Base-by-base conservation (phyloP, 2,797 vertebrate genomes). In the Mormyrus proboscirostris region DNA sequence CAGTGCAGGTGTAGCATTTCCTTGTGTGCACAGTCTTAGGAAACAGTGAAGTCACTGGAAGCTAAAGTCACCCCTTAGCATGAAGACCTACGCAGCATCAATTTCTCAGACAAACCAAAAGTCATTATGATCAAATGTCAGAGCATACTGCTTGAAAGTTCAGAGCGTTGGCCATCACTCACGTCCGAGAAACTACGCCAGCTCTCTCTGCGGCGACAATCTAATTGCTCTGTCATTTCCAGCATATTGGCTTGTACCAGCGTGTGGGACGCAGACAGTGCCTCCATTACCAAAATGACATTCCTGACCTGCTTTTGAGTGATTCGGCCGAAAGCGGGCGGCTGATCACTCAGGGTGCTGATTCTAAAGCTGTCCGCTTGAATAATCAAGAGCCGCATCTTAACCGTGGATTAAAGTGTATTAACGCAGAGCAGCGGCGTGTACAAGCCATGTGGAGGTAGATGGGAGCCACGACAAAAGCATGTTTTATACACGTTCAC, bases 211-310 rank as follows among this genome's bases (percentile, higher is more conserved):
- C 3, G 16, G 6, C 16, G 33, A 76, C 69, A 38, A 22, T 33
- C 69, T 76, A 76, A 76, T 76, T 76, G 38, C 33, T 79, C 33
- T 79, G 73, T 79, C 73, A 79, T 79, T 44, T 14, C 65, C 29
- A 69, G 62, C 62, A 33, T 69, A 33, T 69, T 69, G 62, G 62
- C 62, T 29, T 33, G 62, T 76, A 19, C 73, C 73, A 44, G 73
- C 33, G 7, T 79, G 33, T 79, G 73, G 38, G 73, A 69, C 5
- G 12, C 10, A 69, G 65, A 16, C 73, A 44, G 33, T 41, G 16
- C 38, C 14, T 79, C 73, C 73, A 79, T 79, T 79, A 79, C 33
- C 73, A n/a, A 79, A 79, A 79, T 79, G 73, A 79, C 73, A 79
- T 44, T 44, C 38, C 73, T 79, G 73, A 41, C 25, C 33, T 44